Percentiles rank a stretch among this genome's conserved stretches.
These are phyloP conservation scores for Lasioglossum oenotherae DNA, from an alignment of 2,888 invertebrate species.

Conservation along the genomic window DNA sequence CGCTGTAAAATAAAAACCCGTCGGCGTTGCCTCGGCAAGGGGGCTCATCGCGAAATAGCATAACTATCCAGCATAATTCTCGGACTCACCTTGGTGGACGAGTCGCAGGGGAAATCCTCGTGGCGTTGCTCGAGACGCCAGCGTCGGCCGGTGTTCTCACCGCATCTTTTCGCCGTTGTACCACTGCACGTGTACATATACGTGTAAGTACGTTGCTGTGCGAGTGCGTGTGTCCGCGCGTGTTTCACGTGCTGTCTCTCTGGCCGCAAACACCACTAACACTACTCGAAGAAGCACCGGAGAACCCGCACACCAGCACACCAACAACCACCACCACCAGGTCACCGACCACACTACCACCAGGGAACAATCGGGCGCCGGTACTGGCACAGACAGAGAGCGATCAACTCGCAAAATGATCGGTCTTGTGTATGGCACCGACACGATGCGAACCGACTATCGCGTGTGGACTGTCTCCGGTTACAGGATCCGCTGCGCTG, in stretches of 20 bases:
- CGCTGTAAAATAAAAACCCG: not conserved
- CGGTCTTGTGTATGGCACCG: not conserved
- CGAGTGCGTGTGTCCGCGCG: not conserved
- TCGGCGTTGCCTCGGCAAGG: not conserved
- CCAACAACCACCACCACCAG: conserved; percentile 31
- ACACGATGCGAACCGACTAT: not conserved
- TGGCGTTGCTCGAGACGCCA: conserved; percentile 8
- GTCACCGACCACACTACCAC: not conserved
- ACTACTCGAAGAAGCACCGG: conserved; percentile 30
- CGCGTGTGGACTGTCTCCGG: not conserved
- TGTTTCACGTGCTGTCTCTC: conserved; percentile 42
- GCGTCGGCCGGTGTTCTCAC: conserved; percentile 19
- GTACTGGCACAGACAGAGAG: not conserved
- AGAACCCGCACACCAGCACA: conserved; percentile 24
- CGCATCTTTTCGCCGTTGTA: conserved; percentile 44
- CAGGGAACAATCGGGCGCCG: not conserved
- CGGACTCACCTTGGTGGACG: conserved; percentile 31
- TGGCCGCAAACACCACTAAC: conserved; percentile 30
- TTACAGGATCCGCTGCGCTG: not conserved
- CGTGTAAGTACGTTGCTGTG: not conserved
- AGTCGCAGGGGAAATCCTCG: not conserved
- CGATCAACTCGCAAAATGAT: not conserved
- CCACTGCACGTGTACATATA: not conserved
- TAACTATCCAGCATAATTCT: not conserved
- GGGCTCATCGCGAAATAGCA: not conserved